Evolutionary conservation across 1,140 invertebrate species (phyloP), one percentile per base, ranked within the genome.

Genomic region (Frieseomelitta varia): DNA sequence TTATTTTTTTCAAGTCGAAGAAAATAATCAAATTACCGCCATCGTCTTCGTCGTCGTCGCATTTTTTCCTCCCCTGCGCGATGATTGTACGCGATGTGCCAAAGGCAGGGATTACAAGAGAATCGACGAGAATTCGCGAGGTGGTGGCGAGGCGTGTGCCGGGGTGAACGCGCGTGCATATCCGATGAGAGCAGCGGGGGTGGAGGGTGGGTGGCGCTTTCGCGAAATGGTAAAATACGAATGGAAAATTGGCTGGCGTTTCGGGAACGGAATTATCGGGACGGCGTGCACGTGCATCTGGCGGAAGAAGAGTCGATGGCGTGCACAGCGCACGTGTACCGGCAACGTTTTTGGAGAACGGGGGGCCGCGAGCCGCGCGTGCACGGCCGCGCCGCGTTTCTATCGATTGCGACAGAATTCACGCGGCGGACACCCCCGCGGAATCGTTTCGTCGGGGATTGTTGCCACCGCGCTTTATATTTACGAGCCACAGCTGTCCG

Each of bases 321-420:
- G 34, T 1, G 12, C 61, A 30, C 55, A 15, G 8, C 0, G 67
- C 67, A 79, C 39, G 27, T 51, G 81, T 82, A 72, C 63, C 78
- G 30, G 24, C 30, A 14, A 34, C 30, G 30, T n/a, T 53, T 78
- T 53, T 71, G 47, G 67, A 24, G 27, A 71, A 34, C 63, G 39
- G 27, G 24, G 27, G 39, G 30, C 34, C 21, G 69, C 21, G 24
- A 10, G 39, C 27, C 76, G 76, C n/a, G 14, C 24, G 39, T 30
- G 73, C 27, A 71, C 67, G 21, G 30, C 34, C 21, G 12, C 34
- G 30, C 67, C 19, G 34, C 67, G 30, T 24, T 21, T 34, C 72
- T 90, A 91, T 91, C 90, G 90, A 91, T 91, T 90, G 75, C 85
- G 83, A 87, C 56, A 67, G 67, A 91, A 87, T 91, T 88, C 83